These are phyloP conservation scores for Trisateles emortualis DNA, from an alignment of 2,888 invertebrate genomes.

Conservation along the genomic window DNA sequence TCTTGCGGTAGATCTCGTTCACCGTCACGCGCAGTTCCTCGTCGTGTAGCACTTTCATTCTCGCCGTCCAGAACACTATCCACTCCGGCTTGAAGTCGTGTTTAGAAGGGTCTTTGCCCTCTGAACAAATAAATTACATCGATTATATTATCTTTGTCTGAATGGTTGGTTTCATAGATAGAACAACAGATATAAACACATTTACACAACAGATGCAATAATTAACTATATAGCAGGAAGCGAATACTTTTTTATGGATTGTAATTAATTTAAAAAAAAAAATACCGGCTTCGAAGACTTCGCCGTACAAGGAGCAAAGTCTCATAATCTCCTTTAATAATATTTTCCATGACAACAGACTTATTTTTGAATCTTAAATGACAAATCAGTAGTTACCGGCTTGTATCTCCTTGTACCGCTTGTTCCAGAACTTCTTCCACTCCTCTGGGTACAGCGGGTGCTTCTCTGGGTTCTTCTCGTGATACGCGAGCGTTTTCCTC, in stretches of 20 bases:
- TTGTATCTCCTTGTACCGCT: conserved; percentile 92
- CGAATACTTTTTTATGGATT: too few species aligned
- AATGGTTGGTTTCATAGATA: too few species aligned
- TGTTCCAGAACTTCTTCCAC: conserved; percentile 96
- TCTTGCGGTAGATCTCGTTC: conserved; percentile 89
- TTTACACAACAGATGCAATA: too few species aligned
- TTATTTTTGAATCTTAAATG: too few species aligned
- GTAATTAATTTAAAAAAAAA: too few species aligned
- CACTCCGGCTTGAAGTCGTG: conserved; percentile 96
- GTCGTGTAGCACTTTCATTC: conserved; percentile 92
- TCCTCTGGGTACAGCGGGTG: conserved; percentile 95
- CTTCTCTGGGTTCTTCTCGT: conserved; percentile 95
- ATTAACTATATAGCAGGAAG: too few species aligned
- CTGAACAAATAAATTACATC: conserved; percentile 49
- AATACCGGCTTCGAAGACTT: too few species aligned
- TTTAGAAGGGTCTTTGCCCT: conserved; percentile 91
- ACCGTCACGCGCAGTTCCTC: conserved; percentile 89
- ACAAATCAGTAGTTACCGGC: conserved; percentile 70
- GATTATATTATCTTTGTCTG: not conserved
- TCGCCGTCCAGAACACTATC: conserved; percentile 94
- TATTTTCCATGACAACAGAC: too few species aligned
- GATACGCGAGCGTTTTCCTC: conserved; percentile 89
- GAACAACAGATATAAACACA: too few species aligned
- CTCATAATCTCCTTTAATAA: too few species aligned
- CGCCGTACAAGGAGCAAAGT: too few species aligned